Evolutionary conservation across 2,888 invertebrate species (phyloP).

Genomic region (Peribatodes rhomboidaria): DNA sequence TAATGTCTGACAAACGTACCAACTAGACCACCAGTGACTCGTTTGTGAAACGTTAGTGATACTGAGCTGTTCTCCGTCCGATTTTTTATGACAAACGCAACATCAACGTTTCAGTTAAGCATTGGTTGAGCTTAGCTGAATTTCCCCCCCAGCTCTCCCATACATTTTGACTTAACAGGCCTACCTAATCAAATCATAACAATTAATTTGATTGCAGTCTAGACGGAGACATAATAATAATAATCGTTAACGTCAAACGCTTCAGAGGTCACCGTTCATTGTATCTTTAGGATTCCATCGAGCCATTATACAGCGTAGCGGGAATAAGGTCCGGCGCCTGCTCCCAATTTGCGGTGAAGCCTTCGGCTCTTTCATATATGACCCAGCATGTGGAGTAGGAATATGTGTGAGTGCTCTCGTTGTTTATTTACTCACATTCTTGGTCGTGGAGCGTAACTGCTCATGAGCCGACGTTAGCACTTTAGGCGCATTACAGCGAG

Average conservation of each 20-base stretch:
- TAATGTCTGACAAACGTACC: too few species aligned
- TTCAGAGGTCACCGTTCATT: slow-evolving; percentile 48
- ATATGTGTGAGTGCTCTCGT: slow-evolving; percentile 31
- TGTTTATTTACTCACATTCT: slow-evolving; percentile 43
- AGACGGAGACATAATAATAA: slow-evolving; percentile 41
- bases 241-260: slow-evolving; percentile 46
- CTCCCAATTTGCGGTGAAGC: slow-evolving; percentile 53
- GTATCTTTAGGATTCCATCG: slow-evolving; percentile 48
- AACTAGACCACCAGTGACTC: too few species aligned
- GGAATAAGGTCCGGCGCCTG: slow-evolving; percentile 50
- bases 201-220: slow-evolving; percentile 43
- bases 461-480: slow-evolving; percentile 39
- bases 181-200: slow-evolving; percentile 30
- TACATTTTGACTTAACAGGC: slow-evolving; percentile 26
- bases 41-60: too few species aligned
- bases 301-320: slow-evolving; percentile 51
- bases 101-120: too few species aligned
- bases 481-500: slow-evolving; percentile 31
- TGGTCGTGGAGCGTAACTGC: slow-evolving; percentile 35
- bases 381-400: slow-evolving; percentile 6
- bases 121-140: too few species aligned
- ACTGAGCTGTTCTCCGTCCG: too few species aligned
- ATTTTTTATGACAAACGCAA: too few species aligned
- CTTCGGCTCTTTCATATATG: slow-evolving; percentile 21
- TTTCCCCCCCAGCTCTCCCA: slow-evolving; percentile 8